Conservation (phyloP, 1,140 invertebrate genomes). For the Platyura marginata region DNA sequence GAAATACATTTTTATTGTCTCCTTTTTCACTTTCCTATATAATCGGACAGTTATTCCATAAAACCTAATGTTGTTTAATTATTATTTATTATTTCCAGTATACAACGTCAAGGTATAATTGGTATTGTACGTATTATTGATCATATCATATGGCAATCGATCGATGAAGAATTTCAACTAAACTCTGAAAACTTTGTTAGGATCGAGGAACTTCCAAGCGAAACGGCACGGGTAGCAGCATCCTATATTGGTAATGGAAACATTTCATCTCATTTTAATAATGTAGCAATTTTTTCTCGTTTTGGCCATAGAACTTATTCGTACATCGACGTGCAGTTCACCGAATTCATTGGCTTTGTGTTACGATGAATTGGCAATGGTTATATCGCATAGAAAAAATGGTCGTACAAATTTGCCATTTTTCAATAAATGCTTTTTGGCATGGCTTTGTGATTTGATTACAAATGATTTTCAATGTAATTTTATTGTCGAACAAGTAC, state of each 20-base stretch:
- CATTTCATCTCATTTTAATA: neutral
- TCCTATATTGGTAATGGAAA: constrained; percentile 14
- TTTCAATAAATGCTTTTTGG: constrained; percentile 33
- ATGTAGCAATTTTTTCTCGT: too few species aligned
- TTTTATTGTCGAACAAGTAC: constrained; percentile 29
- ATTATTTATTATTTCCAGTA: too few species aligned
- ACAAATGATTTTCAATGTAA: constrained; percentile 37
- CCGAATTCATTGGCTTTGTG: constrained; percentile 41
- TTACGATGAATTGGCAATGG: constrained; percentile 48
- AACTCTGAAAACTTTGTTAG: constrained; percentile 10
- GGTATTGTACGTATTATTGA: constrained; percentile 26
- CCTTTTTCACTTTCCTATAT: too few species aligned
- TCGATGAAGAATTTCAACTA: constrained; percentile 5
- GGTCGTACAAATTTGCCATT: constrained; percentile 21
- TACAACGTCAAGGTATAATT: too few species aligned
- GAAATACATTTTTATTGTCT: too few species aligned
- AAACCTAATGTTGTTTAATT: too few species aligned
- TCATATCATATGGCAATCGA: constrained; percentile 15
- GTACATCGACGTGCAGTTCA: constrained; percentile 13
- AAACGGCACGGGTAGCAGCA: constrained; percentile 21
- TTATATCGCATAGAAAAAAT: constrained; percentile 25
- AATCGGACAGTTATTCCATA: too few species aligned
- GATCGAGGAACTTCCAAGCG: constrained; percentile 17
- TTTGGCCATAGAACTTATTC: constrained; percentile 8
- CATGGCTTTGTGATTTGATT: constrained; percentile 36